phyloP scores from a whole-genome alignment of 2,113 vertebrate species.

The Pica pica region DNA sequence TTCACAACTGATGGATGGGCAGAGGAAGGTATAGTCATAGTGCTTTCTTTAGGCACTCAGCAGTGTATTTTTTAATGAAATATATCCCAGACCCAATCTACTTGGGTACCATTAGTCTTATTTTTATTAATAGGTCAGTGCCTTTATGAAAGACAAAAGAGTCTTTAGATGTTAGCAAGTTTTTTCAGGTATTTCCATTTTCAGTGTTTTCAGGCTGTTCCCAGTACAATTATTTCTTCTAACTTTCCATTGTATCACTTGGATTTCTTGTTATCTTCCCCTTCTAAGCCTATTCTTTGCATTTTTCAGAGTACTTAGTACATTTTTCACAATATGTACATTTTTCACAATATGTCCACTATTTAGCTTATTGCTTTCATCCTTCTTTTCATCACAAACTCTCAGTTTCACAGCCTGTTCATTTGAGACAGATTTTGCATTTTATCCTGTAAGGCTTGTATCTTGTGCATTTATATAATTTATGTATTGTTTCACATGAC shows the following conservation, averaged over 20 bases:
- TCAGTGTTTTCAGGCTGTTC: not conserved
- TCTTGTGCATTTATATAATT: not conserved
- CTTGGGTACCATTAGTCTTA: not conserved
- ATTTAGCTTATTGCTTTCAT: not conserved
- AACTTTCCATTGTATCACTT: not conserved
- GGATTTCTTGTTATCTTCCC: not conserved
- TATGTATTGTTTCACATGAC: not conserved
- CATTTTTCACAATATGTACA: not conserved
- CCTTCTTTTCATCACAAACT: not conserved
- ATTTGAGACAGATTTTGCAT: not conserved
- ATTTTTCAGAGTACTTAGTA: not conserved
- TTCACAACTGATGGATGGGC: not conserved
- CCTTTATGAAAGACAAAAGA: not conserved
- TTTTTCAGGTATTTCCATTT: not conserved
- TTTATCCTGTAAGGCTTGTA: not conserved
- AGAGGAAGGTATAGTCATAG: not conserved
- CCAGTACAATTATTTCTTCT: not conserved
- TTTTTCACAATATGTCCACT: not conserved
- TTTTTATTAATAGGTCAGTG: not conserved
- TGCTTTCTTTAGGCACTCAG: not conserved
- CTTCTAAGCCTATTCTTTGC: not conserved
- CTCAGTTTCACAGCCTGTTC: not conserved
- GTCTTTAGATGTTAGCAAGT: not conserved
- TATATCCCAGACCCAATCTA: not conserved
- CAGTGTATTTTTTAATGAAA: not conserved